phyloP scores from a whole-genome alignment of 1,140 invertebrate species.

The Drosophila nasuta region DNA sequence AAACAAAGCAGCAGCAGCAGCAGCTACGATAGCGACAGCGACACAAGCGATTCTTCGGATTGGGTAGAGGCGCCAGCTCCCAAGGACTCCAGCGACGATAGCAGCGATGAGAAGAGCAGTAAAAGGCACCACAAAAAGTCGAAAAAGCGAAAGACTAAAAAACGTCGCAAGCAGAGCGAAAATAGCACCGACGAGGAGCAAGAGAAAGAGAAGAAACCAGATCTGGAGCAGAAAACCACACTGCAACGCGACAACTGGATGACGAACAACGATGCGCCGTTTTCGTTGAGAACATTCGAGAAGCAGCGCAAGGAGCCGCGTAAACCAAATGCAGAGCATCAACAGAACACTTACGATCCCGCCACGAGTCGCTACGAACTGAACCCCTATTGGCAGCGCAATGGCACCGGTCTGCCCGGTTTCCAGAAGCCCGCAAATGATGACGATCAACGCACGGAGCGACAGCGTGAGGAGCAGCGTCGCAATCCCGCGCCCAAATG shows the following conservation, averaged over 20 bases:
- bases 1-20: constrained; percentile 35
- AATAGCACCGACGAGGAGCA: constrained; percentile 1
- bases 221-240: constrained; percentile 5
- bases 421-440: constrained; percentile 85
- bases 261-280: constrained; percentile 85
- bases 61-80: too few relatives aligned
- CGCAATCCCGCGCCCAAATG: neutral
- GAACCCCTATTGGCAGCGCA: constrained; percentile 97
- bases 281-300: constrained; percentile 85
- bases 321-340: constrained; percentile 85
- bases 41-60: too few relatives aligned
- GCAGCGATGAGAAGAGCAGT: too few relatives aligned
- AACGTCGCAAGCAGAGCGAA: too few relatives aligned
- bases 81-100: too few relatives aligned
- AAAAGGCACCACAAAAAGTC: too few relatives aligned
- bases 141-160: too few relatives aligned
- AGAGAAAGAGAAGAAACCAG: constrained; percentile 14
- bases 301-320: constrained; percentile 85
- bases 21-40: too few relatives aligned
- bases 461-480: too few relatives aligned
- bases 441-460: constrained; percentile 39
- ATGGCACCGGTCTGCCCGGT: constrained; percentile 91
- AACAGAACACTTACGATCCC: constrained; percentile 88
- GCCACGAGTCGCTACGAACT: constrained; percentile 91
- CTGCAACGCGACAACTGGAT: constrained; percentile 87